Evolutionary conservation across 2,113 vertebrate species (phyloP).

Genomic region (Clarias batrachus): DNA sequence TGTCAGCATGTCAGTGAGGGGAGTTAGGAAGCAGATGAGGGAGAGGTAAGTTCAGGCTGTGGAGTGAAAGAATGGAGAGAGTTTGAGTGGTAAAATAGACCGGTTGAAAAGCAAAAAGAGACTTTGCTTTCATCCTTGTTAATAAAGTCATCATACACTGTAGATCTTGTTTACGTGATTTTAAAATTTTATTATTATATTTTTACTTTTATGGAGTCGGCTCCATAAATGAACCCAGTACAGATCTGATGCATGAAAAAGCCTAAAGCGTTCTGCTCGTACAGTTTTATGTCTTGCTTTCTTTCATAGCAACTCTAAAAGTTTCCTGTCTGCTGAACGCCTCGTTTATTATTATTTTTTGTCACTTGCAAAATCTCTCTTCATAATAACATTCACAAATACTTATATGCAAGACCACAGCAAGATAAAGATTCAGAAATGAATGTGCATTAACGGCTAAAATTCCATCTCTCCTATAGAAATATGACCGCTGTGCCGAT

Average conservation of each 20-base stretch:
- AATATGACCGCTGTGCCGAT: conserved; percentile 82
- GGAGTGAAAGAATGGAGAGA: background rate
- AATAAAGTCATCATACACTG: background rate
- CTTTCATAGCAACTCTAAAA: background rate
- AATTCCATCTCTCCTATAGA: conserved; percentile 64
- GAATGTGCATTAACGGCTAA: background rate
- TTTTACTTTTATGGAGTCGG: background rate
- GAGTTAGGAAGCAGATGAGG: conserved; percentile 56
- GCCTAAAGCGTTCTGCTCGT: background rate
- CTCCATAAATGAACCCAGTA: background rate
- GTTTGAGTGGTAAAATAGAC: background rate
- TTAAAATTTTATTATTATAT: background rate
- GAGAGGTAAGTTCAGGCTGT: conserved; percentile 61
- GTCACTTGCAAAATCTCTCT: background rate
- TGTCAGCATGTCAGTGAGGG: conserved; percentile 52
- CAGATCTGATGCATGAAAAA: background rate
- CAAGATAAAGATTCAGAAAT: background rate
- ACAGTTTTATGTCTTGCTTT: background rate
- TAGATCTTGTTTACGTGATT: background rate
- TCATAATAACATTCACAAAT: background rate
- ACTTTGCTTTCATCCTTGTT: background rate
- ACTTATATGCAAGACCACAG: background rate
- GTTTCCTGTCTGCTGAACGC: background rate
- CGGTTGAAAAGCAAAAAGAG: background rate
- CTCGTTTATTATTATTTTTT: background rate